Percentiles rank a stretch among this genome's conserved stretches.
These are phyloP conservation scores for Clamator glandarius DNA, from an alignment of 2,797 vertebrate genomes.

Conservation along the genomic window DNA sequence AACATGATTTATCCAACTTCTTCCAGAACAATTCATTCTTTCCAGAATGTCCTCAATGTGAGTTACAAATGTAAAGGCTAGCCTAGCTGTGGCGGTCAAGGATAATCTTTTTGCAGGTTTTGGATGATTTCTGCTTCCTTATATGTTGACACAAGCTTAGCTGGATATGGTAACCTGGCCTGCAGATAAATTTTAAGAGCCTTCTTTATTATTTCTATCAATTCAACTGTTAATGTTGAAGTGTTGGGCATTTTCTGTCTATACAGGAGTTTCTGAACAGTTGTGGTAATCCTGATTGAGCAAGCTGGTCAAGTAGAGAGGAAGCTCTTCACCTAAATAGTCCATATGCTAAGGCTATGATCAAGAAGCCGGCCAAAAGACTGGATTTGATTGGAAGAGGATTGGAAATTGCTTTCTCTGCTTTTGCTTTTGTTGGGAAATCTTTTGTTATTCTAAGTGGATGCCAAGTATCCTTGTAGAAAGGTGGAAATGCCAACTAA, in stretches of 20 bases:
- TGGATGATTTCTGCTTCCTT: not conserved
- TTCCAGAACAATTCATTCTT: conserved; percentile 61
- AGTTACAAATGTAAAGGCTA: conserved; percentile 1
- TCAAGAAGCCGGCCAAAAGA: not conserved
- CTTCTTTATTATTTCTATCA: not conserved
- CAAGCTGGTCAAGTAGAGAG: not conserved
- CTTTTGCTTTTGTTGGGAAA: not conserved
- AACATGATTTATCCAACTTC: conserved; percentile 51
- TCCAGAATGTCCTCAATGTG: not conserved
- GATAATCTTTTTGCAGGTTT: not conserved
- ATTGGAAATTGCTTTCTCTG: not conserved
- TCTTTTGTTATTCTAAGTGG: not conserved
- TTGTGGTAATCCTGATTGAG: not conserved
- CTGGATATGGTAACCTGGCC: not conserved
- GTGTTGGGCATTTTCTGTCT: not conserved
- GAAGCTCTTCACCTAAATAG: not conserved
- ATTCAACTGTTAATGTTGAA: not conserved
- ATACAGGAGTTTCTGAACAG: not conserved
- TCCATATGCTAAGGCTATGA: not conserved
- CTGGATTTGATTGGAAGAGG: not conserved
- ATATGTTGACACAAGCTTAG: not conserved
- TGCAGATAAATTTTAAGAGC: not conserved
- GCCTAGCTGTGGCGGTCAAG: not conserved
- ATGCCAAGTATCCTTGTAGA: not conserved
- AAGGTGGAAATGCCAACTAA: not conserved